Conservation (phyloP, 2,888 invertebrate genomes). For the Cryptophagus acutangulus region DNA sequence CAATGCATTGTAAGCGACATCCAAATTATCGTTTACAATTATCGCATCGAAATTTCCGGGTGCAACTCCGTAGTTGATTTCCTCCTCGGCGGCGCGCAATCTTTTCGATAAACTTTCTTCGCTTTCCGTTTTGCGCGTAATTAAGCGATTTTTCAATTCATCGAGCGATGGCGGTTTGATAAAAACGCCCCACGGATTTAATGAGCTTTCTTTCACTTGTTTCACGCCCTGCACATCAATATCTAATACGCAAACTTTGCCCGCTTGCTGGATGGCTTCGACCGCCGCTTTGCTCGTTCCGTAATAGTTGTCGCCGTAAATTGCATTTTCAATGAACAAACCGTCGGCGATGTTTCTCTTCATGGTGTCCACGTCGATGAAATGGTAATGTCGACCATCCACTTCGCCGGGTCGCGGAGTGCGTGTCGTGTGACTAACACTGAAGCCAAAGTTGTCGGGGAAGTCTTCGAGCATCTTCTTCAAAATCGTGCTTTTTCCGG, state of each 20-base stretch:
- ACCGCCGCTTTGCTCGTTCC: slow-evolving; percentile 93
- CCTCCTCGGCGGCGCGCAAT: slow-evolving; percentile 69
- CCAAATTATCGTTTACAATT: slow-evolving; percentile 68
- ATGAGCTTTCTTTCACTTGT: slow-evolving; percentile 66
- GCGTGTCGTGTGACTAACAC: slow-evolving; percentile 90
- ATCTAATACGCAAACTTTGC: slow-evolving; percentile 86
- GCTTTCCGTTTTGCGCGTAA: slow-evolving; percentile 82
- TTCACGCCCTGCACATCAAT: slow-evolving; percentile 95
- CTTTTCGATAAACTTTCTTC: slow-evolving; percentile 78
- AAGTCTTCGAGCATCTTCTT: slow-evolving; percentile 81
- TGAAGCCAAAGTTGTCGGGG: slow-evolving; percentile 87
- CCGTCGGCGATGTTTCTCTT: slow-evolving; percentile 65
- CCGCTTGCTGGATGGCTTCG: slow-evolving; percentile 68
- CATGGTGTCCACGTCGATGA: slow-evolving; percentile 74
- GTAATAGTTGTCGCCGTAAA: slow-evolving; percentile 91
- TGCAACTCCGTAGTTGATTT: slow-evolving; percentile 81
- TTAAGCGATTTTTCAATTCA: slow-evolving; percentile 68
- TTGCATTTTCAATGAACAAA: slow-evolving; percentile 89
- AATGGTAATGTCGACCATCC: slow-evolving; percentile 82
- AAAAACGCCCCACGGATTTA: slow-evolving; percentile 83
- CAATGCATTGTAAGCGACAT: slow-evolving; percentile 45
- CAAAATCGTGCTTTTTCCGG: slow-evolving; percentile 92
- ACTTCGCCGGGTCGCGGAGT: slow-evolving; percentile 72
- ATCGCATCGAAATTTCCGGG: slow-evolving; percentile 79
- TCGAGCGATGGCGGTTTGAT: slow-evolving; percentile 87